Conservation (phyloP, 2,113 vertebrate genomes). For the Oenanthe melanoleuca region DNA sequence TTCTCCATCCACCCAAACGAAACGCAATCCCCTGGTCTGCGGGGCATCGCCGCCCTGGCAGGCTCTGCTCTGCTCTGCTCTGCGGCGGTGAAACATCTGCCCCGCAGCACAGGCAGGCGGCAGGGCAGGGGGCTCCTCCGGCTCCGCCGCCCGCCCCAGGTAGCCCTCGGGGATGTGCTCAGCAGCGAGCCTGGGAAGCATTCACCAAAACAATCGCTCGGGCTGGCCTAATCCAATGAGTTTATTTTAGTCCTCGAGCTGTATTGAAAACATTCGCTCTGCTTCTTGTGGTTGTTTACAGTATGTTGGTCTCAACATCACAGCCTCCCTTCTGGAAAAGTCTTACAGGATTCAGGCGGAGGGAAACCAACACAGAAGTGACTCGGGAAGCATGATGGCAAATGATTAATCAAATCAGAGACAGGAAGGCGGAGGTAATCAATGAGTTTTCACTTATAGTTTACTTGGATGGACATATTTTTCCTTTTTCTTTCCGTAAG, state of each 20-base stretch:
- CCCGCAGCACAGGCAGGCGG: not conserved
- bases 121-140: not conserved
- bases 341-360: not conserved
- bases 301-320: slow-evolving; percentile 20
- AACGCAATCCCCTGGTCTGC: not conserved
- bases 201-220: slow-evolving; percentile 10
- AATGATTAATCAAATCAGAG: slow-evolving; percentile 34
- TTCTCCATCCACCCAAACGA: not conserved
- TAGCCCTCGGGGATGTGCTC: slow-evolving; percentile 13
- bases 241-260: slow-evolving; percentile 52
- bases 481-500: not conserved
- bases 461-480: slow-evolving; percentile 29
- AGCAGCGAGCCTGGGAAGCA: slow-evolving; percentile 5
- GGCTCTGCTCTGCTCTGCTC: not conserved
- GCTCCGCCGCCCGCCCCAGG: not conserved
- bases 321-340: slow-evolving; percentile 42
- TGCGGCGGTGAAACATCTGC: not conserved
- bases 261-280: slow-evolving; percentile 48
- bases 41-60: not conserved
- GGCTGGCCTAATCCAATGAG: not conserved
- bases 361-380: slow-evolving; percentile 16
- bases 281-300: slow-evolving; percentile 63
- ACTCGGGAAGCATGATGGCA: slow-evolving; percentile 1
- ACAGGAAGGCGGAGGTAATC: slow-evolving; percentile 48
- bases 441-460: slow-evolving; percentile 44